Percentiles rank a stretch among this genome's conserved stretches.
phyloP scores from a whole-genome alignment of 2,888 invertebrate species.

The Exephanes ischioxanthus region DNA sequence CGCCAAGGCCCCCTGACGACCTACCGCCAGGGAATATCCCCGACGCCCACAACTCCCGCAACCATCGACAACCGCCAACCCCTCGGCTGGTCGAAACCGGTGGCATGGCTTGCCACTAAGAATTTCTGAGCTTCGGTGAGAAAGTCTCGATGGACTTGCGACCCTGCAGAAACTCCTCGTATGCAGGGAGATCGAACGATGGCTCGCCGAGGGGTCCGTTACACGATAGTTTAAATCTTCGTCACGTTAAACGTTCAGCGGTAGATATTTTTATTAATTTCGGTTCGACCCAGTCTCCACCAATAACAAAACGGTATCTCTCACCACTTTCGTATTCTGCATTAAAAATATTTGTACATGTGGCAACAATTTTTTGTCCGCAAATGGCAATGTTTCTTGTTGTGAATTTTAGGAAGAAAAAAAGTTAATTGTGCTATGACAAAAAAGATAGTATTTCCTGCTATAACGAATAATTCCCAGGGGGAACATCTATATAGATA shows the following conservation, averaged over 20 bases:
- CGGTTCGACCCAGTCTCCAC: neutral
- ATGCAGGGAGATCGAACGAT: neutral
- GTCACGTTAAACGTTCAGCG: neutral
- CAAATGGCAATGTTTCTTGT: neutral
- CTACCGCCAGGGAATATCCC: slow-evolving; percentile 44
- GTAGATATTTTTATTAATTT: neutral
- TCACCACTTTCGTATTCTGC: neutral
- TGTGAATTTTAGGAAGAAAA: neutral
- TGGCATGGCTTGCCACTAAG: slow-evolving; percentile 16
- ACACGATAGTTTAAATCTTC: neutral
- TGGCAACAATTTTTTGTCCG: neutral
- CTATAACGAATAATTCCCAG: too few species aligned
- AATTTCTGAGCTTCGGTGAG: slow-evolving; percentile 28
- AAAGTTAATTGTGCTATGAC: too few species aligned
- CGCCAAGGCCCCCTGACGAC: slow-evolving; percentile 15
- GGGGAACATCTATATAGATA: too few species aligned
- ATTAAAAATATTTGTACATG: neutral
- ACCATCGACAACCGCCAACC: slow-evolving; percentile 23
- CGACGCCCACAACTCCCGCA: slow-evolving; percentile 40
- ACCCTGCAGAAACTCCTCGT: neutral
- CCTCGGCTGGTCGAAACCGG: slow-evolving; percentile 1
- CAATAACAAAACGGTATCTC: neutral
- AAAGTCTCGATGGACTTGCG: slow-evolving; percentile 35
- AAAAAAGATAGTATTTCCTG: too few species aligned
- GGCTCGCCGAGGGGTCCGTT: neutral